Percentiles rank a stretch among this genome's conserved stretches.
Evolutionary conservation across 2,113 vertebrate genomes (phyloP).

Genomic region (Pao palembangensis): DNA sequence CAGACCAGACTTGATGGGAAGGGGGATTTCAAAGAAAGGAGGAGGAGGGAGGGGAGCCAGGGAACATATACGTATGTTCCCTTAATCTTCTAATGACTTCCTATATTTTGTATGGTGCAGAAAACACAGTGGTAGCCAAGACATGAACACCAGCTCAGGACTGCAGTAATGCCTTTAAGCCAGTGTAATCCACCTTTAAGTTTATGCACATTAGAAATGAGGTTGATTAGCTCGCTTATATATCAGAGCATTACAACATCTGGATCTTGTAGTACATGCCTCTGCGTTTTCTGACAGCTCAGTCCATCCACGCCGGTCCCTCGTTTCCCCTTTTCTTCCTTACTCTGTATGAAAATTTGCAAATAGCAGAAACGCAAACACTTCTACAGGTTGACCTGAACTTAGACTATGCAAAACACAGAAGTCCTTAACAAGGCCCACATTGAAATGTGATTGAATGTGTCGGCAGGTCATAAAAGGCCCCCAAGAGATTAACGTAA

Average conservation of each 20-base stretch:
- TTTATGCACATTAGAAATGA: constrained; percentile 18
- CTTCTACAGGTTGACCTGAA: constrained; percentile 52
- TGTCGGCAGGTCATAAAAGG: constrained; percentile 63
- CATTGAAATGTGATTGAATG: constrained; percentile 56
- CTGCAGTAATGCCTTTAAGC: constrained; percentile 3
- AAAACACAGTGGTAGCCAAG: constrained; percentile 25
- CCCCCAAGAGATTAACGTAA: constrained; percentile 64
- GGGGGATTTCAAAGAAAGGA: constrained; percentile 43
- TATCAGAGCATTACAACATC: constrained; percentile 46
- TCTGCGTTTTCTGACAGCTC: constrained; percentile 50
- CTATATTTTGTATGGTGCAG: constrained; percentile 34
- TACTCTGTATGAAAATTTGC: constrained; percentile 64
- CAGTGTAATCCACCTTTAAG: constrained; percentile 7
- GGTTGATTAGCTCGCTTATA: background rate
- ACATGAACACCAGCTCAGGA: constrained; percentile 7
- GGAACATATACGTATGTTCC: constrained; percentile 26
- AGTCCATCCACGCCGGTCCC: background rate
- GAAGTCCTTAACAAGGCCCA: constrained; percentile 53
- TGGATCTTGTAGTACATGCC: constrained; percentile 62
- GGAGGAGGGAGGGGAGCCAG: background rate
- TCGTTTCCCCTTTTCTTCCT: constrained; percentile 8
- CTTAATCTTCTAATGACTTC: constrained; percentile 48
- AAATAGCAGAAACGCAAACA: constrained; percentile 66
- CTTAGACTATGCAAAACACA: constrained; percentile 58
- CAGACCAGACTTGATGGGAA: constrained; percentile 40